Base-by-base conservation (phyloP, 2,113 vertebrate genomes). In the Plecturocebus donacophilus region DNA sequence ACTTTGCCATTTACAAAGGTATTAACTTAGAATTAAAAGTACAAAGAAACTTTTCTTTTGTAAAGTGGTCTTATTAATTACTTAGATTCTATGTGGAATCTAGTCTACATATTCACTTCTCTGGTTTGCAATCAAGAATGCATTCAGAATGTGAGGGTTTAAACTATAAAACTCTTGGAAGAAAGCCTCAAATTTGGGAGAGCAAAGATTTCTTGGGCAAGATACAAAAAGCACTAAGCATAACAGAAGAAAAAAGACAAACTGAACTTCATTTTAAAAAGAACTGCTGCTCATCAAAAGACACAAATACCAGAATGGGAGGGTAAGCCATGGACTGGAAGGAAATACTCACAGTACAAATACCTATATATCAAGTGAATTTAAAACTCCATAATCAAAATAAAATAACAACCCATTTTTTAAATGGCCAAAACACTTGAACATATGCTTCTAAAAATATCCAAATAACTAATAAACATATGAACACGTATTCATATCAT, bases 71-170 rank as follows among this genome's bases (percentile, higher is more conserved):
- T 64, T 87, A 81, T 70, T 82, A 95, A 19, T 95, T 42, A 93
- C 25, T 47, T 56, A 87, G 81, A 83, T 32, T 82, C 25, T 75
- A 81, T 73, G 49, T 71, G 14, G 92, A 56, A 87, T 58, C 40
- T 52, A 87, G 5, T 52, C 17, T 45, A 47, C 73, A 90, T 77
- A 4, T 82, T 86, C 20, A 88, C 66, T 64, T 88, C 21, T 82
- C 86, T 96, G 30, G 42, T n/a, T 95, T 96, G 23, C 83, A 12
- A 10, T 83, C 68, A 93, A 82, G 75, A 93, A 95, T 64, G 8
- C 8, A 94, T 7, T 76, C 81, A 88, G 3, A 92, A 91, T 45
- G 10, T 75, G 38, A 95, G 47, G 45, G 54, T 17, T 92, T 94
- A 94, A 64, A 80, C 8, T 27, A 9, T 80, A 90, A 73, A 90